Conservation (phyloP, 2,888 invertebrate genomes). For the Sylvicola cinctus region DNA sequence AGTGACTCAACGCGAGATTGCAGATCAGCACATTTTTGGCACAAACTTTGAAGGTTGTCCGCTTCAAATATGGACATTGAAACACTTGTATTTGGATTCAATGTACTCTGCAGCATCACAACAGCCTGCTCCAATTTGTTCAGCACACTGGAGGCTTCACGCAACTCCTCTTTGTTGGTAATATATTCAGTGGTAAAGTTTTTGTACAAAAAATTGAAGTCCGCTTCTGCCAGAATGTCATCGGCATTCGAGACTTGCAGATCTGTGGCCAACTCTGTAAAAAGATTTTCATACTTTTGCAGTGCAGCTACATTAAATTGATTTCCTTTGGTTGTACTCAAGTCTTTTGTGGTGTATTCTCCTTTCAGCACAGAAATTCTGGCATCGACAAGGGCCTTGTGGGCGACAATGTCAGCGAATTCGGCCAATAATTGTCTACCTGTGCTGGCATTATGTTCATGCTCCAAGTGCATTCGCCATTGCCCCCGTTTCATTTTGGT, state of each 20-base stretch:
- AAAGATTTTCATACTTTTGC: constrained; percentile 19
- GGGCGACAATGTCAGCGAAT: constrained; percentile 49
- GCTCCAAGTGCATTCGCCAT: constrained; percentile 27
- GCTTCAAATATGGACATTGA: constrained; percentile 14
- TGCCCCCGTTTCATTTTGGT: constrained; percentile 30
- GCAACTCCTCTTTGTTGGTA: constrained; percentile 16
- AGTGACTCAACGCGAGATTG: constrained; percentile 31
- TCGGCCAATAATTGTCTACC: constrained; percentile 34
- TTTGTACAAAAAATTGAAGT: constrained; percentile 20
- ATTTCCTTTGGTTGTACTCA: constrained; percentile 3
- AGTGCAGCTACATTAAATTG: constrained; percentile 14
- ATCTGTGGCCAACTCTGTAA: constrained; percentile 17
- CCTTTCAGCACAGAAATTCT: constrained; percentile 47
- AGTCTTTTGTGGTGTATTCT: constrained; percentile 19
- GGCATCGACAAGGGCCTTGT: constrained; percentile 56
- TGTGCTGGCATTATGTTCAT: constrained; percentile 27
- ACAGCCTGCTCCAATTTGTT: constrained; percentile 17
- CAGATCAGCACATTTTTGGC: constrained; percentile 33
- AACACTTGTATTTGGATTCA: constrained; percentile 13
- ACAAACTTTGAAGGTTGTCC: constrained; percentile 30
- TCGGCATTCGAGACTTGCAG: constrained; percentile 17
- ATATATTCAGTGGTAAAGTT: constrained; percentile 16
- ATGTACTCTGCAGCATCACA: constrained; percentile 13
- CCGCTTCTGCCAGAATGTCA: constrained; percentile 19
- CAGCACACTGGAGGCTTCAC: constrained; percentile 16